Evolutionary conservation across 1,140 invertebrate genomes (phyloP).

Genomic region (Rhagoletis zephyria): DNA sequence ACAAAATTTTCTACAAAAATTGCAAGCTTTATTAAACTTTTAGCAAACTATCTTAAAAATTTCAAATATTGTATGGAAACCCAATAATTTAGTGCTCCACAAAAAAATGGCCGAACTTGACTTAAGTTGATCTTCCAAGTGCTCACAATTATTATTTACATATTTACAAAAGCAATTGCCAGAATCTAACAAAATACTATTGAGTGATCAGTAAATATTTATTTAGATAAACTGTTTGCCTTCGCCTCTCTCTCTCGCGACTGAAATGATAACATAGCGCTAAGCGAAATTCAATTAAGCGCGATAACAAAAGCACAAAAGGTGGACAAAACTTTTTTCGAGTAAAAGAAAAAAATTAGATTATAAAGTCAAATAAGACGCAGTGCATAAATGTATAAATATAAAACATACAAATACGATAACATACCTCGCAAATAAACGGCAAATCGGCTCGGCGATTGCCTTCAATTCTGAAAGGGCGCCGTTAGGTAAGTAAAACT

Average conservation of each 20-base stretch:
- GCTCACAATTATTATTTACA: background rate
- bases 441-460: background rate
- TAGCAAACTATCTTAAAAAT: no score
- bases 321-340: no score
- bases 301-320: background rate
- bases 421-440: constrained; percentile 12
- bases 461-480: background rate
- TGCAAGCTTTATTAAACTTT: no score
- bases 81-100: no score
- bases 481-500: background rate
- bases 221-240: background rate
- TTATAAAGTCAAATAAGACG: background rate
- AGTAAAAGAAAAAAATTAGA: background rate
- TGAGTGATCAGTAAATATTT: constrained; percentile 2
- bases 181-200: background rate
- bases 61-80: no score
- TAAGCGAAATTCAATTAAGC: constrained; percentile 32
- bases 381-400: background rate
- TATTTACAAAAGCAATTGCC: constrained; percentile 32
- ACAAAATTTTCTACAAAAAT: no score
- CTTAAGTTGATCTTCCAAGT: no score
- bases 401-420: background rate
- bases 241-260: background rate
- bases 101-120: no score
- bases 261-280: constrained; percentile 4